Evolutionary conservation across 2,888 invertebrate genomes (phyloP), one percentile per base, ranked within the genome.

Genomic region (Drosophila rellima): DNA sequence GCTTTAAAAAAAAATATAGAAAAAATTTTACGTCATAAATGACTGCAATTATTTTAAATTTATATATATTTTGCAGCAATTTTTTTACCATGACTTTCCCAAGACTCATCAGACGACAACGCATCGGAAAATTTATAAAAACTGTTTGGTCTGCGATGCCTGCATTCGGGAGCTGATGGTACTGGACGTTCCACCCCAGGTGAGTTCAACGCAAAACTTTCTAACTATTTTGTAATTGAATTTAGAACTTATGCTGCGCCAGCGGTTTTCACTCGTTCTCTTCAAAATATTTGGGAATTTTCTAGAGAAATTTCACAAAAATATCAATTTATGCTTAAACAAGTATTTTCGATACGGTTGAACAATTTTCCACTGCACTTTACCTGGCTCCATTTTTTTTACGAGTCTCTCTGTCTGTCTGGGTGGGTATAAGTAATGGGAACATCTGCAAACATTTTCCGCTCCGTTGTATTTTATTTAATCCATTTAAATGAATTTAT

Each of bases 91-190:
- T 89, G 93, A 93, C 85, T 93, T 92, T 80, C 92, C 92, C 63
- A 90, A 91, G 74, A 87, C 88, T 81, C 92, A 93, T 88, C 89
- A 91, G 78, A 91, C 90, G 63, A 93, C 93, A 75, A 91, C 91
- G 70, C 91, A 91, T 78, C 90, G 92, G 66, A 92, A 91, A 78
- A 88, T 92, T 68, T 93, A 92, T 79, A 92, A 92, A 79, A 93
- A 91, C 86, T 93, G 93, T 85, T 90, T 93, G 91, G 93, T 93
- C 56, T 93, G 93, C 89, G 93, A 93, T 79, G 91, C 93, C 64
- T 91, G 91, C 85, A 93, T 93, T 80, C 91, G 93, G 81, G 93
- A 93, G 93, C 92, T 93, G 91, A 93, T 93, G 91, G 93, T 92
- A 90, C 90, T 93, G 84, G 93, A 93, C 88, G 92, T 93, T 90